A percentile compares a stretch with the other conserved stretches of the same genome.
phyloP scores from a whole-genome alignment of 2,113 vertebrate genomes.

The Ceyx margarethae region DNA sequence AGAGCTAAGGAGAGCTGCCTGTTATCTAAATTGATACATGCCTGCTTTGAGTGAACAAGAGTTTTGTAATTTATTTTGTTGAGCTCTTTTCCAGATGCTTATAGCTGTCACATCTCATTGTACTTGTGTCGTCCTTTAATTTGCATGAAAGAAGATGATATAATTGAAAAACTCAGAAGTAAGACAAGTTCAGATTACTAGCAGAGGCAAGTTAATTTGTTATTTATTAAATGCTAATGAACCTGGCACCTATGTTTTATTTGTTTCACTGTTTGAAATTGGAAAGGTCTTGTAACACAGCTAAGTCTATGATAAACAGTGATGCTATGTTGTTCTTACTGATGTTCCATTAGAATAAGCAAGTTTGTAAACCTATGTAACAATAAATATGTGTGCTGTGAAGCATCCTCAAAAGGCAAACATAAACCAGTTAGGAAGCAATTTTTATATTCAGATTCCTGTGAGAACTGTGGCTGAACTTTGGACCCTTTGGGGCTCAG shows the following conservation, averaged over 20 bases:
- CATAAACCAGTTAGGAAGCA: not conserved
- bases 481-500: not conserved
- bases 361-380: conserved; percentile 5
- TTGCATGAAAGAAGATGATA: conserved; percentile 75
- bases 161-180: conserved; percentile 72
- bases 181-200: conserved; percentile 72
- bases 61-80: conserved; percentile 54
- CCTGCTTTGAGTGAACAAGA: conserved; percentile 5
- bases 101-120: conserved; percentile 71
- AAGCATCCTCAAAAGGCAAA: not conserved
- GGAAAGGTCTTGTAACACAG: conserved; percentile 66
- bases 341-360: conserved; percentile 30
- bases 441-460: not conserved
- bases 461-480: not conserved
- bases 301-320: conserved; percentile 59
- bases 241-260: conserved; percentile 66
- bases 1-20: conserved; percentile 26
- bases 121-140: conserved; percentile 72
- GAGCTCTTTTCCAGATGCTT: conserved; percentile 60
- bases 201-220: conserved; percentile 71
- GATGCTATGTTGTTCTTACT: conserved; percentile 46
- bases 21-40: conserved; percentile 33
- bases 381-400: not conserved
- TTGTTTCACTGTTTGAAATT: conserved; percentile 71
- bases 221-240: conserved; percentile 80